Percentiles rank a stretch among this genome's conserved stretches.
Conservation (phyloP, 2,888 invertebrate genomes). For the Cheilosia scutellata region DNA sequence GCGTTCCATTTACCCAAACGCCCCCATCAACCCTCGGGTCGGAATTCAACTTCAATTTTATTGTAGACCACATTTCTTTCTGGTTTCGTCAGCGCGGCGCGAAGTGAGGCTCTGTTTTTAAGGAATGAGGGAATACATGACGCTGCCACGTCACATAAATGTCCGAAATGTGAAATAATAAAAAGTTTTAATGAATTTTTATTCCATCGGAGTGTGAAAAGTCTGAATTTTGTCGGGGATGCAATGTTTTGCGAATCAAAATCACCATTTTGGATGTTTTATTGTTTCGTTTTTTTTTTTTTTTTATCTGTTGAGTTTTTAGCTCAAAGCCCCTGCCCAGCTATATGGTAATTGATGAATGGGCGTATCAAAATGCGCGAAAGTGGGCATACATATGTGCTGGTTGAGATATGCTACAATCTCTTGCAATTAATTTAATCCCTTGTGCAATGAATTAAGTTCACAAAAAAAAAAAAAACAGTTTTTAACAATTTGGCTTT, state of each 20-base stretch:
- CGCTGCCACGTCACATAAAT: constrained; percentile 81
- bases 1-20: constrained; percentile 3
- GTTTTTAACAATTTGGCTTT: constrained; percentile 28
- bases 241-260: constrained; percentile 75
- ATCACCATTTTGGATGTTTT: constrained; percentile 73
- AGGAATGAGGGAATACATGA: constrained; percentile 69
- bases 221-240: constrained; percentile 78
- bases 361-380: constrained; percentile 50
- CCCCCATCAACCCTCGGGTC: constrained; percentile 36
- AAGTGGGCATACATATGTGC: constrained; percentile 5
- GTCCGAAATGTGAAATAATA: constrained; percentile 79
- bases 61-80: constrained; percentile 65
- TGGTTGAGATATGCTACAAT: constrained; percentile 50
- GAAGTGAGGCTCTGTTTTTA: constrained; percentile 31
- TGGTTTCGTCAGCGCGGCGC: constrained; percentile 38
- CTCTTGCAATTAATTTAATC: constrained; percentile 73
- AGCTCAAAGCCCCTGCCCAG: constrained; percentile 60
- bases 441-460: constrained; percentile 69
- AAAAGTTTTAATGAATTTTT: constrained; percentile 82
- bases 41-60: constrained; percentile 59
- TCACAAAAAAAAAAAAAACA: constrained; percentile 36
- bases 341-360: constrained; percentile 58
- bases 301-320: constrained; percentile 42
- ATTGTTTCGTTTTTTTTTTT: constrained; percentile 66
- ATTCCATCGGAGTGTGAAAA: constrained; percentile 83